Conservation (phyloP, 92 coral and sea anemone genomes). For the Montipora capitata region DNA sequence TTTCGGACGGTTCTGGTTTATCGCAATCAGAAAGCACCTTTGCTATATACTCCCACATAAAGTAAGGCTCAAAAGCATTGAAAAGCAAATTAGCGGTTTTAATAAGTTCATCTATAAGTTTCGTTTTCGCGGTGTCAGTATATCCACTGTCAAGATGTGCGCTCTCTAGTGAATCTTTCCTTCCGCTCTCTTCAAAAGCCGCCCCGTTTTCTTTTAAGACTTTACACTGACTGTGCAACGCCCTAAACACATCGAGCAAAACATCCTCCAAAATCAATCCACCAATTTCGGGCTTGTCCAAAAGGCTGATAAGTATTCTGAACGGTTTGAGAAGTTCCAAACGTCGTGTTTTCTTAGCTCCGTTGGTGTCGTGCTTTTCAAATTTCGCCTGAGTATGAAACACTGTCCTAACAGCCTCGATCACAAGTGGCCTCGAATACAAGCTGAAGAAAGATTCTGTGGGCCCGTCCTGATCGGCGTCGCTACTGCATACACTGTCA, state of each 20-base stretch:
- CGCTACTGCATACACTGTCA: slow-evolving; percentile 87
- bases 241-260: slow-evolving; percentile 90
- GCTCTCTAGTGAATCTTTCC: slow-evolving; percentile 79
- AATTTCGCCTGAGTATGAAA: slow-evolving; percentile 8
- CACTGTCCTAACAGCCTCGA: slow-evolving; percentile 81
- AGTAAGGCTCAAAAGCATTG: slow-evolving; percentile 97
- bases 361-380: slow-evolving; percentile 25
- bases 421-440: slow-evolving; percentile 78
- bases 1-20: not conserved
- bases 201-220: slow-evolving; percentile 66
- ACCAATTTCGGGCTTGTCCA: slow-evolving; percentile 97
- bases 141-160: slow-evolving; percentile 17
- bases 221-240: slow-evolving; percentile 79
- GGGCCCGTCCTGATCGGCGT: slow-evolving; percentile 70
- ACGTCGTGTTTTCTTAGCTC: slow-evolving; percentile 65
- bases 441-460: slow-evolving; percentile 77
- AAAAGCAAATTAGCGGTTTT: slow-evolving; percentile 95
- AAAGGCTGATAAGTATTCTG: slow-evolving; percentile 87
- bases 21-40: slow-evolving; percentile 84
- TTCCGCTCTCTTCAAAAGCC: slow-evolving; percentile 65
- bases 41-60: slow-evolving; percentile 97
- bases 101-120: slow-evolving; percentile 87
- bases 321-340: slow-evolving; percentile 89
- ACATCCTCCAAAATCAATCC: slow-evolving; percentile 93
- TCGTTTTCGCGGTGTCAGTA: slow-evolving; percentile 71